Base-by-base conservation (phyloP, 2,888 invertebrate genomes). In the Scaeva pyrastri region DNA sequence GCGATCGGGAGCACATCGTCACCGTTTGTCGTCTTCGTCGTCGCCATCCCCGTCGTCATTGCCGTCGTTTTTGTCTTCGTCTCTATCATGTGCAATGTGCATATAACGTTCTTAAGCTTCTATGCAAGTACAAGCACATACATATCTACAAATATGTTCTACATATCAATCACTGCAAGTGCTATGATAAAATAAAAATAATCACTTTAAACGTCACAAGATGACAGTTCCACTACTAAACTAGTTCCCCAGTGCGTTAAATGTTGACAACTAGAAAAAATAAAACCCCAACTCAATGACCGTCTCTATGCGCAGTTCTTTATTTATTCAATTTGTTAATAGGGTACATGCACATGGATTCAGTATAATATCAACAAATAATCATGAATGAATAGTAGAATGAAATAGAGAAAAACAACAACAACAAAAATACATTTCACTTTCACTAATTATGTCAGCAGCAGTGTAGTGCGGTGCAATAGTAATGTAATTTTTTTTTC, bases 391-490 rank as follows among this genome's bases (percentile, higher is more conserved):
- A 70, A 43, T n/a, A 41, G 16, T 12, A 71, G 23, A 66, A 31
- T 36, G 36, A 50, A 31, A 41, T 45, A 58, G 45, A 50, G 52
- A 55, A 19, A 55, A 71, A 68, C n/a, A n/a, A 68, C 11, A 73
- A 58, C n/a, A 77, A 70, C 2, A 50, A 19, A 36, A 31, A 55
- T 14, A 52, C 26, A 70, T 73, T 78, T 78, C 82, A 86, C 86
- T 86, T 86, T 86, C 86, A 82, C 82, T 82, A 86, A 82, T 86
- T 86, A 86, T 86, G 86, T 82, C 86, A 86, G 75, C 84, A 84
- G 77, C 77, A n/a, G 70, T 62, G 56, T 52, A 64, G 14, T 23
- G 70, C 77, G 8, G 70, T 62, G 56, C 58, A 64, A 11, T 36
- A 64, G 55, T 39, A 55, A 16, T 52, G 75, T 45, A 80, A 23